phyloP scores from a whole-genome alignment of 2,888 invertebrate genomes.

The Alentia gelatinosa region DNA sequence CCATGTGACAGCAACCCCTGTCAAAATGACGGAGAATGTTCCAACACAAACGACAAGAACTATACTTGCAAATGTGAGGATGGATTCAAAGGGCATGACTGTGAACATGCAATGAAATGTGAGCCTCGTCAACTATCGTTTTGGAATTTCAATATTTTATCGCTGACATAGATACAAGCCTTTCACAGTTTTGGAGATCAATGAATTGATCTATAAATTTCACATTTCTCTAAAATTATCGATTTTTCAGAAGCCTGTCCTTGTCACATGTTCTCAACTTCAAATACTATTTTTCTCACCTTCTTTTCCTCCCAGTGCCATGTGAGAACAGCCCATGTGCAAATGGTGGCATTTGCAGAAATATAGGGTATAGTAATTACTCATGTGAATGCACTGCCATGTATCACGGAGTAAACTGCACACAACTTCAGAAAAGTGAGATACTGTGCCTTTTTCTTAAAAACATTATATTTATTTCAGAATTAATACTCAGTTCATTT shows the following conservation, averaged over 20 bases:
- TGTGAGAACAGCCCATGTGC: background rate
- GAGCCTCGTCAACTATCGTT: no score
- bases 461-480: no score
- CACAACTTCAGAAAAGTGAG: background rate
- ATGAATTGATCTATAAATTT: no score
- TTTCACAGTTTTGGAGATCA: no score
- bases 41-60: background rate
- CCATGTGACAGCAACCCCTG: conserved; percentile 19
- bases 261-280: no score
- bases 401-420: background rate
- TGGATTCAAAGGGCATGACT: background rate
- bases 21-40: background rate
- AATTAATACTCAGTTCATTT: no score
- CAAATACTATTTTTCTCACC: background rate
- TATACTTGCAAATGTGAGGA: background rate
- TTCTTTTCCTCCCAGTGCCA: background rate
- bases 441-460: background rate
- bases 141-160: no score
- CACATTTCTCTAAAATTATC: no score
- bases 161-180: no score
- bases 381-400: background rate
- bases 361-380: background rate
- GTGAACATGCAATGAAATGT: background rate
- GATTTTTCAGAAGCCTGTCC: no score
- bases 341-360: background rate